Percentiles rank a stretch among this genome's conserved stretches.
phyloP scores from a whole-genome alignment of 2,797 vertebrate genomes.

The Mus minutoides region DNA sequence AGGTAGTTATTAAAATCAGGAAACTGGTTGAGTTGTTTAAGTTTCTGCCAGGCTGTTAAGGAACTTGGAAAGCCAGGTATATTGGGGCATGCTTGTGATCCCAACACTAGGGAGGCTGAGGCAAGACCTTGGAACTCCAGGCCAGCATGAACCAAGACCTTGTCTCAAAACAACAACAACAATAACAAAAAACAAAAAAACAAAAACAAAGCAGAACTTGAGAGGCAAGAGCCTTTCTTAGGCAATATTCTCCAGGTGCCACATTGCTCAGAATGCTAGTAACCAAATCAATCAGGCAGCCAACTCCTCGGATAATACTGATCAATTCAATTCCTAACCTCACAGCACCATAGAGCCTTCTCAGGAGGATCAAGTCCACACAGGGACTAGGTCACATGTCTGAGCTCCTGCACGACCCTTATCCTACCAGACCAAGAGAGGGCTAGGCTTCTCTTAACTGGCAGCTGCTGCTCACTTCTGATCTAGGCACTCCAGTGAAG shows the following conservation, averaged over 20 bases:
- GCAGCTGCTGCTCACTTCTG: not conserved
- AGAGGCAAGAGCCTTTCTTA: not conserved
- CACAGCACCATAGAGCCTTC: not conserved
- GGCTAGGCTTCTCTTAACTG: not conserved
- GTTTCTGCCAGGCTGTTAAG: conserved; percentile 92
- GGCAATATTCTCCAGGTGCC: not conserved
- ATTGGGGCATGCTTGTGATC: not conserved
- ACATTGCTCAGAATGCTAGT: not conserved
- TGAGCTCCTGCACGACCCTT: not conserved
- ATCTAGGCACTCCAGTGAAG: not conserved
- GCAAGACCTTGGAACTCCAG: not conserved
- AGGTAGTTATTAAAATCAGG: conserved; percentile 98
- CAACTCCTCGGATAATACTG: not conserved
- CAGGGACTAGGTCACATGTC: not conserved
- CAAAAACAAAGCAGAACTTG: not conserved
- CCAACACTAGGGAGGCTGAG: not conserved
- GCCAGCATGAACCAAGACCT: not conserved
- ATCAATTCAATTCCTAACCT: not conserved
- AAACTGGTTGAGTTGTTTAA: conserved; percentile 97
- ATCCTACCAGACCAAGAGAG: not conserved
- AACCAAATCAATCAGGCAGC: not conserved
- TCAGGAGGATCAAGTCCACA: not conserved
- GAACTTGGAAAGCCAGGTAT: conserved; percentile 65
- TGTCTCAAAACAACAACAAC: not conserved
- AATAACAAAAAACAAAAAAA: not conserved